Evolutionary conservation across 1,140 invertebrate genomes (phyloP), one percentile per base, ranked within the genome.

Genomic region (Pseudomyrmex cubaensis): DNA sequence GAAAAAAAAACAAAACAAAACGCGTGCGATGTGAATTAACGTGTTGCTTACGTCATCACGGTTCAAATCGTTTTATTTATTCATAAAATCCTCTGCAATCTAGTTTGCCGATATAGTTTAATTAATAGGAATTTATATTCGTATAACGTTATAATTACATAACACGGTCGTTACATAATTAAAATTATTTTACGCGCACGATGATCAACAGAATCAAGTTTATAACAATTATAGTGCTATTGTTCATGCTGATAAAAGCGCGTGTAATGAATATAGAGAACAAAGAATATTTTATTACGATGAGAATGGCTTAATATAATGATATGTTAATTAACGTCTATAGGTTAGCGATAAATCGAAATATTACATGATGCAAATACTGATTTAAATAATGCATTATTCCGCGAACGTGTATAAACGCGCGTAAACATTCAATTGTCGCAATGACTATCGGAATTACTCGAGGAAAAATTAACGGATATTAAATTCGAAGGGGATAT

Each of bases 161-260:
- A 78, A 78, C 57, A 57, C 61, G 12, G 15, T 12, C 15, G 25
- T 61, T 80, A 59, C 12, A 54, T 4, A n/a, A 80, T 61, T 56
- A 1, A 48, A 56, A 22, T 70, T 72, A 70, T 35, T 70, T 70
- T 59, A 69, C 20, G 20, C 13, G 10, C 10, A 15, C 4, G 54
- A 50, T 59, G 69, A 78, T 59, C 46, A 59, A 44, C 44, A 9
- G n/a, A 80, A 80, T 80, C 54, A 80, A 72, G 66, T 80, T 80
- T 80, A 20, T 20, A 48, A 17, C 15, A 69, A 78, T 78, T 69
- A 69, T 62, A 56, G 12, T 56, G 17, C 7, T 17, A 80, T 80
- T 80, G 66, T 77, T 67, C 25, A 13, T 13, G 9, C 9, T n/a
- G 20, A 46, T 78, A 70, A 78, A 78, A 69, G 63, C 64, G 59